Evolutionary conservation across 1,140 invertebrate genomes (phyloP).

Genomic region (Lucilia cuprina): DNA sequence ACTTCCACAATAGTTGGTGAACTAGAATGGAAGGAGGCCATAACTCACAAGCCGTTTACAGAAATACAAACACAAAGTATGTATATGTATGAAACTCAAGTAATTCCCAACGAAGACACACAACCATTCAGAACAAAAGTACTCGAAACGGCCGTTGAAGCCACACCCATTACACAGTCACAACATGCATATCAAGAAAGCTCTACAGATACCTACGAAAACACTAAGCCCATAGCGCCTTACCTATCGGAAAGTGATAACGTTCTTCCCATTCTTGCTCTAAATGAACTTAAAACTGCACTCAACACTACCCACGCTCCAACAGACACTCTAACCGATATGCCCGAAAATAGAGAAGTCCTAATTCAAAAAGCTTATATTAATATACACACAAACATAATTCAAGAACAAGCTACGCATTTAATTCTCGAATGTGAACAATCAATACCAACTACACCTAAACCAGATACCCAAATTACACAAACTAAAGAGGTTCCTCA

Average conservation of each 20-base stretch:
- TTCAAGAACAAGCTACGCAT: not conserved
- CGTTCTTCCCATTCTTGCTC: no score
- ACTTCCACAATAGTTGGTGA: not conserved
- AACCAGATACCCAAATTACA: not conserved
- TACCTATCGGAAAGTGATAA: not conserved
- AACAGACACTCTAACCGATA: not conserved
- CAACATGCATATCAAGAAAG: not conserved
- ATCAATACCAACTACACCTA: not conserved
- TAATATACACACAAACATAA: not conserved
- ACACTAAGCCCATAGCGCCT: not conserved
- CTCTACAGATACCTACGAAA: not conserved
- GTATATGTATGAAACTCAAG: slow-evolving; percentile 26
- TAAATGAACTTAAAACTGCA: not conserved
- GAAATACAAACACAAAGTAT: slow-evolving; percentile 21
- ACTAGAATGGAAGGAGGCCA: not conserved
- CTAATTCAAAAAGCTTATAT: not conserved
- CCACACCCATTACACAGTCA: not conserved
- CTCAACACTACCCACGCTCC: not conserved
- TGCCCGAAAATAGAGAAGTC: not conserved
- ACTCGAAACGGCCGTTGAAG: not conserved
- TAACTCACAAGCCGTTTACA: not conserved
- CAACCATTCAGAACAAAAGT: not conserved
- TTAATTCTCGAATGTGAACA: not conserved
- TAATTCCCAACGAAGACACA: not conserved
- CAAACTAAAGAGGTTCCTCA: not conserved